Evolutionary conservation across 2,888 invertebrate species (phyloP).

Genomic region (Hirtodrosophila duncani): DNA sequence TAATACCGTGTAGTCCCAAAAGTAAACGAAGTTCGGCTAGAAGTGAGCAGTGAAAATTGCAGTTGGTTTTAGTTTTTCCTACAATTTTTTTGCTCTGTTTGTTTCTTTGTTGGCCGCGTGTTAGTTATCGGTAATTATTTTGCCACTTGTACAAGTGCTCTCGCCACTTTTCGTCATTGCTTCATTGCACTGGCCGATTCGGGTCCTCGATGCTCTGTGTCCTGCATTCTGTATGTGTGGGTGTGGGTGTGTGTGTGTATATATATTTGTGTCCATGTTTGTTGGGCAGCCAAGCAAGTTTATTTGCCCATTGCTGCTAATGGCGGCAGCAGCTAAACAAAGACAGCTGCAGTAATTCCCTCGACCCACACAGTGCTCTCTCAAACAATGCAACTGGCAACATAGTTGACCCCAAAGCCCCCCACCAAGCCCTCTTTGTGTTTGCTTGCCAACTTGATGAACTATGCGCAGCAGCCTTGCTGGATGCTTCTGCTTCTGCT

Average conservation of each 20-base stretch:
- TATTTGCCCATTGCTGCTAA: slow-evolving; percentile 38
- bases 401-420: slow-evolving; percentile 42
- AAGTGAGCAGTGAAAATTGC: no score
- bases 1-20: no score
- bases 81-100: not conserved
- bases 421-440: slow-evolving; percentile 15
- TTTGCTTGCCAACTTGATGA: slow-evolving; percentile 63
- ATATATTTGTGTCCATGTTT: no score
- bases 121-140: slow-evolving; percentile 60
- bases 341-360: slow-evolving; percentile 43
- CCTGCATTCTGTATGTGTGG: no score
- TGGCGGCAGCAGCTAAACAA: slow-evolving; percentile 20
- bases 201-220: no score
- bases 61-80: no score
- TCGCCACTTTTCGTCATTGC: slow-evolving; percentile 31
- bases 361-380: slow-evolving; percentile 22
- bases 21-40: no score
- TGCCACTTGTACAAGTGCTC: slow-evolving; percentile 54
- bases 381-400: slow-evolving; percentile 47
- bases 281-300: slow-evolving; percentile 28
- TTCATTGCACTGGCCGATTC: not conserved
- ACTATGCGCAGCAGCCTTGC: slow-evolving; percentile 49
- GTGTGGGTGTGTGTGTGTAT: no score
- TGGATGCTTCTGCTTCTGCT: slow-evolving; percentile 16
- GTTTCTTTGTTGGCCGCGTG: slow-evolving; percentile 12